Conservation (phyloP, 2,113 vertebrate species). For the Oryzias melastigma region DNA sequence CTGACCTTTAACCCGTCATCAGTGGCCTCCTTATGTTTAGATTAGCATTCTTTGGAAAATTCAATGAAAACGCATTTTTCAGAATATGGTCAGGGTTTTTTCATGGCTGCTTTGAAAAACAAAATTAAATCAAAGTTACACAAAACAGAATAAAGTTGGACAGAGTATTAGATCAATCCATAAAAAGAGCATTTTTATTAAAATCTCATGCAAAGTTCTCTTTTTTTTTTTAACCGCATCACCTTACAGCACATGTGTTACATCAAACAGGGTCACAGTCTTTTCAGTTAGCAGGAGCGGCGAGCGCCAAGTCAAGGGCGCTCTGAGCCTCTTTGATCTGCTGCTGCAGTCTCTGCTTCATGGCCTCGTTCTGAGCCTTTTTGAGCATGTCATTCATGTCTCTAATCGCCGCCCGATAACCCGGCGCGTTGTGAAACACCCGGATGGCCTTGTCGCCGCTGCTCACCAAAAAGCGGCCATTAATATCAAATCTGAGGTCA, state of each 20-base stretch:
- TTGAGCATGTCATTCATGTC: constrained; percentile 89
- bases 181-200: constrained; percentile 68
- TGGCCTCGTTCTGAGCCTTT: constrained; percentile 82
- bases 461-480: constrained; percentile 82
- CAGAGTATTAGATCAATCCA: constrained; percentile 17
- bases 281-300: constrained; percentile 59
- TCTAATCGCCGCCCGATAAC: constrained; percentile 84
- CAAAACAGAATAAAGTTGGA: not conserved
- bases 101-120: too few species aligned
- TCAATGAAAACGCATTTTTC: too few species aligned
- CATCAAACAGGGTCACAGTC: not conserved
- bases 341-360: constrained; percentile 86
- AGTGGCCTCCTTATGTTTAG: too few species aligned
- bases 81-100: too few species aligned
- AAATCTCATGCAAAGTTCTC: constrained; percentile 58
- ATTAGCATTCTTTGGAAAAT: too few species aligned
- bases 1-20: too few species aligned
- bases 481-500: constrained; percentile 86
- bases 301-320: constrained; percentile 77
- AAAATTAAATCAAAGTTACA: too few species aligned
- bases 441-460: constrained; percentile 86
- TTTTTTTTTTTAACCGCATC: constrained; percentile 3
- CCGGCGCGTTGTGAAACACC: constrained; percentile 87
- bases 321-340: constrained; percentile 84
- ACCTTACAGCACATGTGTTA: constrained; percentile 10